Evolutionary conservation across 2,113 vertebrate species (phyloP).

Genomic region (Pelecanoides urinatrix): DNA sequence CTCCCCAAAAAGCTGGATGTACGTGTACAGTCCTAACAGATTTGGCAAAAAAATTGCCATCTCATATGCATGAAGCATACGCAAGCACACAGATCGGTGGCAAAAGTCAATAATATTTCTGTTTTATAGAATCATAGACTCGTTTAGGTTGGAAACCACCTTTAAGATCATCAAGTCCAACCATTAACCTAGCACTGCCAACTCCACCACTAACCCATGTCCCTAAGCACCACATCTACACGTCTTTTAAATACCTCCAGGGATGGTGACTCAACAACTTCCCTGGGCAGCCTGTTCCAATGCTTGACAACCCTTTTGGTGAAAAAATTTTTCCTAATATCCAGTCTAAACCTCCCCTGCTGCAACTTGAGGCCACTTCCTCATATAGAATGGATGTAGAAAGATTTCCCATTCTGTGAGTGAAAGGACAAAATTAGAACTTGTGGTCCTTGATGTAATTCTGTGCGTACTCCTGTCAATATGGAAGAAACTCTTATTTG

Average conservation of each 20-base stretch:
- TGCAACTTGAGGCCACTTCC: no score
- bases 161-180: no score
- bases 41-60: background rate
- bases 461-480: background rate
- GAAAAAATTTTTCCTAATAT: no score
- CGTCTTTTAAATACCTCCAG: no score
- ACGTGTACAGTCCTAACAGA: background rate
- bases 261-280: no score
- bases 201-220: no score
- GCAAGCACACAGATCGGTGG: background rate
- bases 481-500: background rate
- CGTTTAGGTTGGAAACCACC: no score
- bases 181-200: no score
- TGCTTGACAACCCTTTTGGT: no score
- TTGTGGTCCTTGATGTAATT: background rate
- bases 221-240: no score
- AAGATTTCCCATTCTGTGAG: background rate
- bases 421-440: background rate
- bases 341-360: no score
- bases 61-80: background rate
- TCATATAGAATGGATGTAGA: background rate
- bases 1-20: background rate
- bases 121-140: background rate
- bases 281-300: no score
- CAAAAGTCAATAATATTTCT: background rate